Percentiles rank a stretch among this genome's conserved stretches.
Evolutionary conservation across 2,113 vertebrate genomes (phyloP).

Genomic region (Girardinichthys multiradiatus): DNA sequence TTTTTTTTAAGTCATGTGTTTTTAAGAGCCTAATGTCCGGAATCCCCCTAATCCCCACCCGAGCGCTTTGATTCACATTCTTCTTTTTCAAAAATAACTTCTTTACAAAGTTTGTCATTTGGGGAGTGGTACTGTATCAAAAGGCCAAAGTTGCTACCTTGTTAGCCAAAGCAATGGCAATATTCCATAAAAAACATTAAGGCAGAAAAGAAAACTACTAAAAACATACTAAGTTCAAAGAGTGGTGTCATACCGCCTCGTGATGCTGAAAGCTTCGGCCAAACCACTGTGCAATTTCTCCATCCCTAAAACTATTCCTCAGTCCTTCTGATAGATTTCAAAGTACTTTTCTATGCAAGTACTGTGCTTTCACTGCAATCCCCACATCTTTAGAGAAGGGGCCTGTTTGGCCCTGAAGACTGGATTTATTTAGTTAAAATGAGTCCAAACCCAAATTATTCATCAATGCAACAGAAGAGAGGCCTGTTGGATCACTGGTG

Average conservation of each 20-base stretch:
- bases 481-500: slow-evolving; percentile 41
- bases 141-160: slow-evolving; percentile 71
- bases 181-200: slow-evolving; percentile 64
- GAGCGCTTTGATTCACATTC: slow-evolving; percentile 72
- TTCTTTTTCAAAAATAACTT: slow-evolving; percentile 62
- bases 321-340: slow-evolving; percentile 41
- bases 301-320: slow-evolving; percentile 44
- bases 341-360: slow-evolving; percentile 32
- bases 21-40: slow-evolving; percentile 65
- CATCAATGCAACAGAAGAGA: slow-evolving; percentile 3
- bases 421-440: slow-evolving; percentile 13
- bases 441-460: slow-evolving; percentile 60
- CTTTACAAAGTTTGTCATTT: slow-evolving; percentile 35
- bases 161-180: slow-evolving; percentile 52
- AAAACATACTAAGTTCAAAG: slow-evolving; percentile 50
- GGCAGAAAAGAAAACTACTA: slow-evolving; percentile 63
- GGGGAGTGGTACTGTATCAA: slow-evolving; percentile 55
- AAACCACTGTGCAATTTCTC: slow-evolving; percentile 61
- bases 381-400: slow-evolving; percentile 12
- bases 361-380: slow-evolving; percentile 9
- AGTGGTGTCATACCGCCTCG: slow-evolving; percentile 53
- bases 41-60: slow-evolving; percentile 54
- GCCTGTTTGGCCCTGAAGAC: slow-evolving; percentile 26
- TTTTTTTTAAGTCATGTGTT: slow-evolving; percentile 8
- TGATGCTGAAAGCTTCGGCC: slow-evolving; percentile 57